Evolutionary conservation across 2,113 vertebrate genomes (phyloP).

Genomic region (Grantiella picta): DNA sequence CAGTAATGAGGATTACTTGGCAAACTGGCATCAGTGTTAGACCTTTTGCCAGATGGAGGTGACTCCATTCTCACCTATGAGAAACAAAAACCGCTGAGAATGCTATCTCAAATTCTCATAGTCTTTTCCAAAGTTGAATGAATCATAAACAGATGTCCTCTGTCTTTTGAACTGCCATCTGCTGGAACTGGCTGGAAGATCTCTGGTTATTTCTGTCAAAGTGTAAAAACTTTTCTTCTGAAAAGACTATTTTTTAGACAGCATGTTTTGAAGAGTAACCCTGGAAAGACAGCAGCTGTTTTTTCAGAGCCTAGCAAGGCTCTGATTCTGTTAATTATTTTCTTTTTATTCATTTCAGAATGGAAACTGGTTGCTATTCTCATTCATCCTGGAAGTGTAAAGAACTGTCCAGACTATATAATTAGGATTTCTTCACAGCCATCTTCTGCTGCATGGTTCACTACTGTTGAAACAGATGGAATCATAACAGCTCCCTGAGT

Average conservation of each 20-base stretch:
- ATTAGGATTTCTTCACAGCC: not conserved
- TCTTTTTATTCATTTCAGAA: not conserved
- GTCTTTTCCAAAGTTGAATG: constrained; percentile 2
- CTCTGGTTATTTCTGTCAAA: constrained; percentile 36
- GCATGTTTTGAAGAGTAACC: not conserved
- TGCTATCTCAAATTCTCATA: not conserved
- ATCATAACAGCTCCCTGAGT: not conserved
- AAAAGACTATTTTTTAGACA: not conserved
- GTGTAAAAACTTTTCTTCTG: not conserved
- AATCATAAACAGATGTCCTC: constrained; percentile 37
- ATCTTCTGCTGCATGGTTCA: not conserved
- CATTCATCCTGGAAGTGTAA: constrained; percentile 4
- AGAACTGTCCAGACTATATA: not conserved
- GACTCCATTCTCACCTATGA: not conserved
- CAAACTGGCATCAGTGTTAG: not conserved
- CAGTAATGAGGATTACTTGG: not conserved
- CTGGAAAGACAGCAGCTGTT: not conserved
- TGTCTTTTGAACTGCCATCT: constrained; percentile 51
- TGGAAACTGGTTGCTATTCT: not conserved
- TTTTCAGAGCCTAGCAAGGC: not conserved
- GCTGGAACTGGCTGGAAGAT: constrained; percentile 21
- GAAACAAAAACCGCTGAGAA: not conserved
- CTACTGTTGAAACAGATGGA: not conserved
- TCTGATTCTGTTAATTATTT: not conserved
- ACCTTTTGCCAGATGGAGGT: not conserved